Evolutionary conservation across 23 tunicate genomes (phyloP).

Genomic region (Styela clava): DNA sequence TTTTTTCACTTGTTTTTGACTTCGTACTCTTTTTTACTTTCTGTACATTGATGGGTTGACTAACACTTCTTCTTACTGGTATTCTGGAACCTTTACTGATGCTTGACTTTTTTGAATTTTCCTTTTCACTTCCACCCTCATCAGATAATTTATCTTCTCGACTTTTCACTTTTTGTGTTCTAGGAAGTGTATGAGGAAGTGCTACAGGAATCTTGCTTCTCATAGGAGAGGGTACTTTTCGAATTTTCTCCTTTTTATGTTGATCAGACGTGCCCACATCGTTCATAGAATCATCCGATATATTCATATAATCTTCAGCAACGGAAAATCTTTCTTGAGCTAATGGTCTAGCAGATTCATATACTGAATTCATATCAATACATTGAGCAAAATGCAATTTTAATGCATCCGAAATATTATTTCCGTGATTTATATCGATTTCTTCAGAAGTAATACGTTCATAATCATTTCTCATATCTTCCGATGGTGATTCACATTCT

Average conservation of each 20-base stretch:
- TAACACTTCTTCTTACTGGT: conserved; percentile 5
- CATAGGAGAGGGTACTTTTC: not conserved
- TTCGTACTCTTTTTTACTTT: not conserved
- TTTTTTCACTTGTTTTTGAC: not conserved
- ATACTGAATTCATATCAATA: not conserved
- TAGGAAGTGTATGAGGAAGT: not conserved
- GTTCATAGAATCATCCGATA: not conserved
- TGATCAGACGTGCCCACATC: not conserved
- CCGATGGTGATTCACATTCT: not conserved
- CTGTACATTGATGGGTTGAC: conserved; percentile 5
- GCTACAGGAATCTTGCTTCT: conserved; percentile 12
- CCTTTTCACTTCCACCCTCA: not conserved
- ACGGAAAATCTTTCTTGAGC: no score
- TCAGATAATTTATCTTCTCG: not conserved
- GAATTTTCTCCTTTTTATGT: not conserved
- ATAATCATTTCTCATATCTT: not conserved
- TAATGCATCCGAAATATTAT: not conserved
- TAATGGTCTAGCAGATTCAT: no score
- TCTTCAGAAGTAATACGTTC: not conserved
- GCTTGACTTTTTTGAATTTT: no score
- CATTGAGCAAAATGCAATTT: not conserved
- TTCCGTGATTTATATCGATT: not conserved
- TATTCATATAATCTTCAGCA: no score
- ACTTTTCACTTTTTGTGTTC: not conserved
- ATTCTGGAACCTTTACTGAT: not conserved